A percentile compares a stretch with the other conserved stretches of the same genome.
Evolutionary conservation across 2,888 invertebrate genomes (phyloP).

Genomic region (Lithophane socia): DNA sequence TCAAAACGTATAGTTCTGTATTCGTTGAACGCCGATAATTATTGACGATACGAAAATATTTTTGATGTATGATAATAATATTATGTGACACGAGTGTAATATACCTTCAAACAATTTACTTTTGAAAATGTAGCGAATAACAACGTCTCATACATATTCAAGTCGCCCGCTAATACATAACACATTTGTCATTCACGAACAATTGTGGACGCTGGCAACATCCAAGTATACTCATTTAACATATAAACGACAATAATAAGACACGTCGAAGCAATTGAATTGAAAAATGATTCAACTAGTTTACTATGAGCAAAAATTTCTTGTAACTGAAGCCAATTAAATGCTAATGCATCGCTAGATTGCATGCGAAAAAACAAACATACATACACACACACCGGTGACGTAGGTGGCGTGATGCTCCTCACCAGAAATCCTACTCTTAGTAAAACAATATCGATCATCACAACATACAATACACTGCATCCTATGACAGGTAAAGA

Average conservation of each 20-base stretch:
- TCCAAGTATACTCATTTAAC: slow-evolving; percentile 41
- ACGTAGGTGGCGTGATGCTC: slow-evolving; percentile 77
- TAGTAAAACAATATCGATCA: background rate
- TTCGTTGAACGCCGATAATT: slow-evolving; percentile 4
- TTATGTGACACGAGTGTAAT: slow-evolving; percentile 25
- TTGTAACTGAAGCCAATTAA: slow-evolving; percentile 70
- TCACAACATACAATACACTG: slow-evolving; percentile 40
- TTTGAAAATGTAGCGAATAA: slow-evolving; percentile 37
- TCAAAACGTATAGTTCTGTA: slow-evolving; percentile 52
- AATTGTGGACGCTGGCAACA: slow-evolving; percentile 22
- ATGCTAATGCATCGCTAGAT: slow-evolving; percentile 69
- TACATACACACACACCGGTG: slow-evolving; percentile 65
- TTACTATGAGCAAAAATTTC: slow-evolving; percentile 63
- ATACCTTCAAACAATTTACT: slow-evolving; percentile 25
- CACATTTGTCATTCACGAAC: slow-evolving; percentile 44
- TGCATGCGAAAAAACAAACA: slow-evolving; percentile 64
- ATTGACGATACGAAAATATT: slow-evolving; percentile 31
- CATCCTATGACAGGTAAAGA: background rate
- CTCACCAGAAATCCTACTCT: slow-evolving; percentile 37
- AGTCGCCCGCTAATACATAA: slow-evolving; percentile 27
- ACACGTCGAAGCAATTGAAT: slow-evolving; percentile 50
- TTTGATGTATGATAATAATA: slow-evolving; percentile 41
- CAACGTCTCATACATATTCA: slow-evolving; percentile 50
- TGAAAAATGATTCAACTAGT: slow-evolving; percentile 59
- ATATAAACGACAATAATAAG: slow-evolving; percentile 41